These are phyloP conservation scores for Serranus cabrilla DNA, from an alignment of 2,797 vertebrate species.

Conservation along the genomic window DNA sequence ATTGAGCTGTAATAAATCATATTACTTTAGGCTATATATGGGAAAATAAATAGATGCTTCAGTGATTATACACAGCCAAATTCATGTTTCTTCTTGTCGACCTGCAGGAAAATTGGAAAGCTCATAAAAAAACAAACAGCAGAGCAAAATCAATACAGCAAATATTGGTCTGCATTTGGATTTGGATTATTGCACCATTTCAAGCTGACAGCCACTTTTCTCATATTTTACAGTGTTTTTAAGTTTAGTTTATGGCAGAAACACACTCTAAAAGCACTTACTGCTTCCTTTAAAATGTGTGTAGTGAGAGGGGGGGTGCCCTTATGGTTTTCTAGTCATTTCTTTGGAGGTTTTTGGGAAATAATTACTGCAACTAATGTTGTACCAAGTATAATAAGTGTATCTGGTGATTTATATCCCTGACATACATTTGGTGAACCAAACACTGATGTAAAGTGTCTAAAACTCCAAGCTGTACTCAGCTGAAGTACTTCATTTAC, in stretches of 20 bases:
- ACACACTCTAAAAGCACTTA: conserved; percentile 58
- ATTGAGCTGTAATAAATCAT: conserved; percentile 64
- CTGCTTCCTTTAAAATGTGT: conserved; percentile 27
- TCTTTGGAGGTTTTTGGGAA: not conserved
- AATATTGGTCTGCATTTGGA: conserved; percentile 58
- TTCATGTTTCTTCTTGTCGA: conserved; percentile 58
- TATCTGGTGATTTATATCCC: too few species aligned
- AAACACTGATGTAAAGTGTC: too few species aligned
- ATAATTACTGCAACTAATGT: not conserved
- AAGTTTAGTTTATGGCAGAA: conserved; percentile 48
- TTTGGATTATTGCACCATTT: conserved; percentile 64
- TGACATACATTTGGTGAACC: too few species aligned
- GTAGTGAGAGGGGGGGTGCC: not conserved
- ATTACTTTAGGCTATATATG: conserved; percentile 50
- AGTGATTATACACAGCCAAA: conserved; percentile 51
- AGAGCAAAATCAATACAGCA: conserved; percentile 66
- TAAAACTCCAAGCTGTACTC: too few species aligned
- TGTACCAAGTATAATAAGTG: too few species aligned
- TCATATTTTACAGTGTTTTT: conserved; percentile 54
- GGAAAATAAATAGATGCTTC: conserved; percentile 49
- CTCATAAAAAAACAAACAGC: conserved; percentile 63
- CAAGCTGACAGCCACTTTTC: conserved; percentile 54
- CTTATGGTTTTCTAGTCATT: not conserved
- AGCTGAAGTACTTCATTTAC: too few species aligned
- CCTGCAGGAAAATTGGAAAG: conserved; percentile 55